phyloP scores from a whole-genome alignment of 2,113 vertebrate genomes.

The Clarias magur region DNA sequence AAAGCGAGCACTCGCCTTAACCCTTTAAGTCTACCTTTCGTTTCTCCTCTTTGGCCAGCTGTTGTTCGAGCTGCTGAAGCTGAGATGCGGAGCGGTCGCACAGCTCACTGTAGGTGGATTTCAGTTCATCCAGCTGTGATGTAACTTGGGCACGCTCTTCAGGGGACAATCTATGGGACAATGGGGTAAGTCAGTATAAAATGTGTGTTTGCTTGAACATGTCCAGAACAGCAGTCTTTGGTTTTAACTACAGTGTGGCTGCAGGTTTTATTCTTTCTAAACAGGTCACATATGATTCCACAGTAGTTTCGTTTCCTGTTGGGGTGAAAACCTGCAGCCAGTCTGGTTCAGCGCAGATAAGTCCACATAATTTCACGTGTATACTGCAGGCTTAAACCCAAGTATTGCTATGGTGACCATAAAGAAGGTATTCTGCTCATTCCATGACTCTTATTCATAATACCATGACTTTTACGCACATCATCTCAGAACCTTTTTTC shows the following conservation, averaged over 20 bases:
- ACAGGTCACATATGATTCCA: background rate
- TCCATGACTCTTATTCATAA: background rate
- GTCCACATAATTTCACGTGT: background rate
- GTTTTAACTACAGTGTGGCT: background rate
- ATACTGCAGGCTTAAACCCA: background rate
- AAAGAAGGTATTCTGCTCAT: no score
- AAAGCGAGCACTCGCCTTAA: background rate
- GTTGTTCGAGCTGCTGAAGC: conserved; percentile 88
- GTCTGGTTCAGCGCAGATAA: background rate
- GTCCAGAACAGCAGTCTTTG: background rate
- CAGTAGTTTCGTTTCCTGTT: background rate
- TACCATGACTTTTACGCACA: background rate
- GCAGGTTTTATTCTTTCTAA: background rate
- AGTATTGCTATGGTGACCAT: background rate
- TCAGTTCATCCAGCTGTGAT: conserved; percentile 80
- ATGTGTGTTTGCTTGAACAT: background rate
- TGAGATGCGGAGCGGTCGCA: conserved; percentile 83
- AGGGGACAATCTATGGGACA: conserved; percentile 79
- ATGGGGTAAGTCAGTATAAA: background rate
- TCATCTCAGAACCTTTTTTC: background rate
- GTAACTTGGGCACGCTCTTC: conserved; percentile 82
- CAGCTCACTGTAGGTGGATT: conserved; percentile 82
- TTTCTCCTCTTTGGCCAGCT: conserved; percentile 88
- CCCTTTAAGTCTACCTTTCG: conserved; percentile 82
- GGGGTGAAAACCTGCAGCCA: background rate